Evolutionary conservation across 2,797 vertebrate species (phyloP).

Genomic region (Antrozous pallidus): DNA sequence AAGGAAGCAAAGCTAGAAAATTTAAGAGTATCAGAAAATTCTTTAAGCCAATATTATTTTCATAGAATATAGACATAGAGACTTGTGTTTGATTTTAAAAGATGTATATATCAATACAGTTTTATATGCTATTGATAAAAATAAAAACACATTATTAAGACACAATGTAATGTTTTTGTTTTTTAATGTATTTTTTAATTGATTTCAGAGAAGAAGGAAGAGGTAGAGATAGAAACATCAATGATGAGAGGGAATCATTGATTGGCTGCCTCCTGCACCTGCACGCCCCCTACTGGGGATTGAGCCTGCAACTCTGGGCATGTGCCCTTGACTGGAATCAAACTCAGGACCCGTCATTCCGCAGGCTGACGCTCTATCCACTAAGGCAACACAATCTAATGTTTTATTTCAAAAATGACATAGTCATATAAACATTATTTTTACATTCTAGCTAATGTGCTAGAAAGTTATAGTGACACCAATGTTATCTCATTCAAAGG

Average conservation of each 20-base stretch:
- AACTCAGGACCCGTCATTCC: too few relatives aligned
- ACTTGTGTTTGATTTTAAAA: not conserved
- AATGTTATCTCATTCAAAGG: not conserved
- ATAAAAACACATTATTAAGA: not conserved
- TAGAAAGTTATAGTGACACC: not conserved
- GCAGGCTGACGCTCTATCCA: too few relatives aligned
- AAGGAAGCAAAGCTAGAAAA: not conserved
- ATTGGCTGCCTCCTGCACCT: too few relatives aligned
- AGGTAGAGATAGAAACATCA: too few relatives aligned
- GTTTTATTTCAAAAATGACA: conserved; percentile 12
- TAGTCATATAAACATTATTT: not conserved
- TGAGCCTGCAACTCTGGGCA: too few relatives aligned
- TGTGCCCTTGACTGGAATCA: too few relatives aligned
- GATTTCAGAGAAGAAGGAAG: too few relatives aligned
- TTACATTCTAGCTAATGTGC: not conserved
- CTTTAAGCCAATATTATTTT: not conserved
- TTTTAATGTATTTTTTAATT: too few relatives aligned
- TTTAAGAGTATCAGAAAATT: not conserved
- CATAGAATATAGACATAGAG: accelerated
- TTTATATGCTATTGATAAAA: not conserved
- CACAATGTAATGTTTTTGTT: not conserved
- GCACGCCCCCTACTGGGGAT: too few relatives aligned
- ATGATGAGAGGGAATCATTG: too few relatives aligned
- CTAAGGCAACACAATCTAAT: not conserved
- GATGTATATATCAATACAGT: not conserved